Evolutionary conservation across 2,797 vertebrate genomes (phyloP).

Genomic region (Toxotes lorentzi): DNA sequence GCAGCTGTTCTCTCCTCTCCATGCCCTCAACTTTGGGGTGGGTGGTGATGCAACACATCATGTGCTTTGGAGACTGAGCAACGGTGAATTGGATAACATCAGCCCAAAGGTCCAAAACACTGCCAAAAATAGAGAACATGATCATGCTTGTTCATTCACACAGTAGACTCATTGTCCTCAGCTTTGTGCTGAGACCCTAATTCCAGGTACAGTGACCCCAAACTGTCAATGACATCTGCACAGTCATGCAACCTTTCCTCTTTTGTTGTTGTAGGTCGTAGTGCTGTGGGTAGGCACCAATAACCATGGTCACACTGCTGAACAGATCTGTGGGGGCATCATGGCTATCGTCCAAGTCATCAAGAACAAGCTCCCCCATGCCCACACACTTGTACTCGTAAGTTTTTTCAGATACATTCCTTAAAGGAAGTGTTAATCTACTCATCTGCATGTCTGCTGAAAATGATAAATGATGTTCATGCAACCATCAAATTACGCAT

Average conservation of each 20-base stretch:
- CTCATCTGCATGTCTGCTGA: constrained; percentile 5
- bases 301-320: constrained; percentile 90
- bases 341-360: constrained; percentile 89
- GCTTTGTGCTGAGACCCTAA: constrained; percentile 14
- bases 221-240: constrained; percentile 9
- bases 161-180: constrained; percentile 57
- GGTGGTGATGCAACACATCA: constrained; percentile 93
- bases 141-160: constrained; percentile 53
- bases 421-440: not conserved
- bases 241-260: constrained; percentile 22
- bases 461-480: constrained; percentile 36
- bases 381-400: constrained; percentile 90
- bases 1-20: constrained; percentile 93
- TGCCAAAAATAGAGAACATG: constrained; percentile 46
- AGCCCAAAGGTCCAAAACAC: constrained; percentile 88
- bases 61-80: constrained; percentile 92
- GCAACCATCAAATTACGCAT: constrained; percentile 19
- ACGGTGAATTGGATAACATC: constrained; percentile 93
- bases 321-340: constrained; percentile 91
- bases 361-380: constrained; percentile 88
- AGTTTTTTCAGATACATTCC: constrained; percentile 64
- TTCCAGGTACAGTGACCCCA: constrained; percentile 14
- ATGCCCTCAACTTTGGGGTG: constrained; percentile 93
- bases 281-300: constrained; percentile 95
- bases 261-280: constrained; percentile 85